These are phyloP conservation scores for Panopea generosa DNA, from an alignment of 2,888 invertebrate genomes.

Conservation along the genomic window DNA sequence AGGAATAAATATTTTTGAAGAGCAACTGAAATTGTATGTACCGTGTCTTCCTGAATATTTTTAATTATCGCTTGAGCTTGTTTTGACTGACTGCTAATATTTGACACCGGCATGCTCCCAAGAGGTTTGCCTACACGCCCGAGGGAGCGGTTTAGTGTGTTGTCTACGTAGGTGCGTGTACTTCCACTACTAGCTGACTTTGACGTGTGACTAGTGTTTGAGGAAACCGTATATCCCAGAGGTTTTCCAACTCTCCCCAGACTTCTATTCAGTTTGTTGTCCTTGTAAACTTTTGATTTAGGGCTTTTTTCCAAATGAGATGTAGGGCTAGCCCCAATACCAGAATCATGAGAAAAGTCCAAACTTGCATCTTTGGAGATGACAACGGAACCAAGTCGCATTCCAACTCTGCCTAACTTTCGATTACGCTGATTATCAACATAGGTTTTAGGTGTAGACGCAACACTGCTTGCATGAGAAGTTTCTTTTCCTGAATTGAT, in stretches of 20 bases:
- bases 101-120: constrained; percentile 32
- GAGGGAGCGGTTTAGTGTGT: constrained; percentile 26
- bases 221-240: constrained; percentile 16
- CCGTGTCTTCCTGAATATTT: neutral
- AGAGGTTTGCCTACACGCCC: constrained; percentile 34
- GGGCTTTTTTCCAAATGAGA: too few relatives aligned
- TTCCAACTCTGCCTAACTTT: constrained; percentile 31
- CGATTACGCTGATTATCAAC: constrained; percentile 36
- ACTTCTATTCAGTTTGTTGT: constrained; percentile 31
- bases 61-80: too few relatives aligned
- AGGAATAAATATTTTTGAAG: too few relatives aligned
- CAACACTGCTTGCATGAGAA: neutral
- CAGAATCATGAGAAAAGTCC: too few relatives aligned
- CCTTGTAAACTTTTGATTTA: constrained; percentile 24
- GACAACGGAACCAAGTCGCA: constrained; percentile 23
- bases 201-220: neutral
- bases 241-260: constrained; percentile 34
- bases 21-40: too few relatives aligned
- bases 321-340: too few relatives aligned
- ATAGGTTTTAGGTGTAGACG: constrained; percentile 15
- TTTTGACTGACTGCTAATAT: constrained; percentile 1
- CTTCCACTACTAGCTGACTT: neutral
- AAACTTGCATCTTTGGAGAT: neutral
- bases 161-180: constrained; percentile 26
- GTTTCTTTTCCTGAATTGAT: constrained; percentile 8